These are phyloP conservation scores for Nephrotoma guestfalica DNA, from an alignment of 2,888 invertebrate species.

Conservation along the genomic window DNA sequence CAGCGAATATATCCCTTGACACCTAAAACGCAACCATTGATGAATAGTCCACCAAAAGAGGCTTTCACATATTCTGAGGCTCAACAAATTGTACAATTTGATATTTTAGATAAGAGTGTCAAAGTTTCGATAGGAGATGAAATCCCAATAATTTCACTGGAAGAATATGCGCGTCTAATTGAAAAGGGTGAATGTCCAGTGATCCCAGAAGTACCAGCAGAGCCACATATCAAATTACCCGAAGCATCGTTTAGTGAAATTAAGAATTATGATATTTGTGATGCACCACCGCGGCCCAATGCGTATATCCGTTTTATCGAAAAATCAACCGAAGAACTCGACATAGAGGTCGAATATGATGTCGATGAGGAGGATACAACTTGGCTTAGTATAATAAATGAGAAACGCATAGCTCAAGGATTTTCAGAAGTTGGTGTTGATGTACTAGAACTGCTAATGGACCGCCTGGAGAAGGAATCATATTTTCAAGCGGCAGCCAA, in stretches of 20 bases:
- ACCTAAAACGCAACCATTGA: constrained; percentile 27
- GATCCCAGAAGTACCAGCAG: constrained; percentile 27
- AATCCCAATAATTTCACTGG: constrained; percentile 51
- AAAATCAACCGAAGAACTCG: constrained; percentile 84
- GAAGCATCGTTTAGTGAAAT: constrained; percentile 56
- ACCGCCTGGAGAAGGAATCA: constrained; percentile 93
- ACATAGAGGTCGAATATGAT: constrained; percentile 91
- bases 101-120: constrained; percentile 65
- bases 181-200: constrained; percentile 26
- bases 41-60: constrained; percentile 43
- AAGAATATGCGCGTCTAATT: constrained; percentile 37
- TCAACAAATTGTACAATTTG: constrained; percentile 74
- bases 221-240: constrained; percentile 42
- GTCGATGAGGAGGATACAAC: constrained; percentile 96
- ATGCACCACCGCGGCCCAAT: constrained; percentile 71
- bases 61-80: constrained; percentile 71
- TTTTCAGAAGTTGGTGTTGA: constrained; percentile 70
- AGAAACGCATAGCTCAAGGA: constrained; percentile 55
- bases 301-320: constrained; percentile 91
- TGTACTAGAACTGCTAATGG: constrained; percentile 91
- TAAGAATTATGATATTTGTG: constrained; percentile 63
- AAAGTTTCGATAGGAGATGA: constrained; percentile 49
- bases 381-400: constrained; percentile 84
- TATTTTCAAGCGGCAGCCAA: constrained; percentile 74
- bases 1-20: constrained; percentile 33